Conservation (phyloP, 2,888 invertebrate genomes). For the Orthosia gracilis region DNA sequence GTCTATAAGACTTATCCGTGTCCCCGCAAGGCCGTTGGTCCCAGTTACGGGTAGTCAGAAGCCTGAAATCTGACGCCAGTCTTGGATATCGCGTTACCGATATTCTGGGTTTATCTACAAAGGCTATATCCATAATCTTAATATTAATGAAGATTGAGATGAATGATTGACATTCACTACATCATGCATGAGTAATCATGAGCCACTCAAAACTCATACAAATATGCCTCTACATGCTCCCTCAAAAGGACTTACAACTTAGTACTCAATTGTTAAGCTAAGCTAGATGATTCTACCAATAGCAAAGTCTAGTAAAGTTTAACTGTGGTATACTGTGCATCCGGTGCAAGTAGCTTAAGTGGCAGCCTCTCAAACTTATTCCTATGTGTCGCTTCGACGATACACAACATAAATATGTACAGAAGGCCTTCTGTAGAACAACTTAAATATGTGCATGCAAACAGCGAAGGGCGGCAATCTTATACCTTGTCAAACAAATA, state of each 20-base stretch:
- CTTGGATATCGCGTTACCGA: no score
- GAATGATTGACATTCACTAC: no score
- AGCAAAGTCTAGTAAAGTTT: conserved; percentile 24
- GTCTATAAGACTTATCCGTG: no score
- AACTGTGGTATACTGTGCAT: conserved; percentile 43
- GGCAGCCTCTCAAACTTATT: conserved; percentile 51
- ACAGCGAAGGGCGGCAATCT: no score
- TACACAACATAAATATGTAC: neutral
- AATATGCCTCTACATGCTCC: neutral
- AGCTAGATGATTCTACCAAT: conserved; percentile 43
- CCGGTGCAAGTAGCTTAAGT: conserved; percentile 50
- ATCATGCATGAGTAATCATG: neutral
- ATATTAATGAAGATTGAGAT: no score
- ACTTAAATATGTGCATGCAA: neutral
- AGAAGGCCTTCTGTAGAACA: neutral
- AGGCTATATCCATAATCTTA: no score
- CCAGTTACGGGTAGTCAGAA: no score
- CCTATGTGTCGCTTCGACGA: conserved; percentile 49
- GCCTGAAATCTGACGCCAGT: no score
- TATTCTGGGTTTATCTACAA: no score
- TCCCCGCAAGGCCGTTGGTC: no score
- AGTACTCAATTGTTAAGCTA: conserved; percentile 27
- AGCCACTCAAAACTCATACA: neutral
- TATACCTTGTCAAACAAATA: neutral
- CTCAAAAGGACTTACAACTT: conserved; percentile 11